A percentile compares a stretch with the other conserved stretches of the same genome.
Evolutionary conservation across 1,140 invertebrate genomes (phyloP).

Genomic region (Macrobrachium rosenbergii): DNA sequence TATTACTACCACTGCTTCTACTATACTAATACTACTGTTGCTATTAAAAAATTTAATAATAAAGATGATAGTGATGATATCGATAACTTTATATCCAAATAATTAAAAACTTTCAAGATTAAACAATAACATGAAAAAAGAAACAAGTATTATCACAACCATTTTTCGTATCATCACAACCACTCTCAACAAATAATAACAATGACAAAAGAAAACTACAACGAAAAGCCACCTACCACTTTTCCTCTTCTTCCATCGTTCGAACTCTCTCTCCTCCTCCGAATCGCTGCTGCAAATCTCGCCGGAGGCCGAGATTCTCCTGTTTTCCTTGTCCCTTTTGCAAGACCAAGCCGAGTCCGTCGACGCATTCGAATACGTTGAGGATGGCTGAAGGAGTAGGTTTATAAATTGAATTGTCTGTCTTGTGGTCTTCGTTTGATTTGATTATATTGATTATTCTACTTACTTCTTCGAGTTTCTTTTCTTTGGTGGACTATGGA

Average conservation of each 20-base stretch:
- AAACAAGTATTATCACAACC: no score
- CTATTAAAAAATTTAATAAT: no score
- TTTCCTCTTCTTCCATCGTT: conserved; percentile 17
- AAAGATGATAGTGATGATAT: no score
- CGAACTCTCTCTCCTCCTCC: conserved; percentile 26
- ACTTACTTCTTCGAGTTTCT: background rate
- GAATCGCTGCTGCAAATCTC: conserved; percentile 16
- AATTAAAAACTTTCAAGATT: no score
- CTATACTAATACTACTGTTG: no score
- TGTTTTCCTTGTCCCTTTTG: conserved; percentile 3
- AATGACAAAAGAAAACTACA: background rate
- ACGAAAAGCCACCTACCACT: background rate
- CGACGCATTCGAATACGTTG: conserved; percentile 12
- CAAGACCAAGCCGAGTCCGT: conserved; percentile 1
- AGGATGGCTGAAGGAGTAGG: background rate
- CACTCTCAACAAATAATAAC: no score
- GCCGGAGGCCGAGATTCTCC: background rate
- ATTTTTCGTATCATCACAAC: no score
- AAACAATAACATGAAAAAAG: no score
- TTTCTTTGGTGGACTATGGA: background rate
- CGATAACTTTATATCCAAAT: no score
- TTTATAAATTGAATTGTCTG: background rate
- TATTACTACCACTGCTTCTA: no score
- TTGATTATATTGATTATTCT: background rate
- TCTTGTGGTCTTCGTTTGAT: background rate